phyloP scores from a whole-genome alignment of 2,888 invertebrate species.

The Oconnorella tubifera region DNA sequence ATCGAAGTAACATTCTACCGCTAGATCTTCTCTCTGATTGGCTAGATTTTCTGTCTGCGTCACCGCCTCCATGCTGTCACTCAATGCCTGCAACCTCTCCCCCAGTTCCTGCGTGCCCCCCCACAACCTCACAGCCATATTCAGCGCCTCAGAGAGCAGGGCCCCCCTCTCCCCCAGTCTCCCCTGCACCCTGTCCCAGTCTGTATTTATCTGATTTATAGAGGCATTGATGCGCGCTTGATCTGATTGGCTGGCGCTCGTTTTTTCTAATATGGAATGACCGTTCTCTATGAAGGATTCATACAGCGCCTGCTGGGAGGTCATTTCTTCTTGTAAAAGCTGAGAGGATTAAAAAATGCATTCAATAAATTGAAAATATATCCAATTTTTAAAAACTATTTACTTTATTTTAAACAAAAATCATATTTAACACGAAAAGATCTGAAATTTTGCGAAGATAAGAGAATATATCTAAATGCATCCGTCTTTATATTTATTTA shows the following conservation, averaged over 20 bases:
- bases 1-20: no score
- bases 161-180: conserved; percentile 84
- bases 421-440: not conserved
- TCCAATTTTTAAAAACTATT: no score
- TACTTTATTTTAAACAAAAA: no score
- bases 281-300: conserved; percentile 79
- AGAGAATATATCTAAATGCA: no score
- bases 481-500: no score
- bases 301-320: conserved; percentile 84
- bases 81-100: conserved; percentile 81
- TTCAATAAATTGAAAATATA: no score
- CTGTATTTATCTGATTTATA: conserved; percentile 66
- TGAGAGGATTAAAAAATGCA: no score
- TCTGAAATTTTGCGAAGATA: not conserved
- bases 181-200: conserved; percentile 76
- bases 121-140: conserved; percentile 88
- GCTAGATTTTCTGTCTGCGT: no score
- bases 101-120: conserved; percentile 76
- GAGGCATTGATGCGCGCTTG: conserved; percentile 44
- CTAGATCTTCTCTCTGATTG: no score
- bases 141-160: conserved; percentile 83
- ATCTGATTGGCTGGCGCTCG: conserved; percentile 58
- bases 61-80: conserved; percentile 72
- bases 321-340: conserved; percentile 90
- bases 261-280: conserved; percentile 67